These are phyloP conservation scores for Vidua chalybeata DNA, from an alignment of 2,113 vertebrate species.

Conservation along the genomic window DNA sequence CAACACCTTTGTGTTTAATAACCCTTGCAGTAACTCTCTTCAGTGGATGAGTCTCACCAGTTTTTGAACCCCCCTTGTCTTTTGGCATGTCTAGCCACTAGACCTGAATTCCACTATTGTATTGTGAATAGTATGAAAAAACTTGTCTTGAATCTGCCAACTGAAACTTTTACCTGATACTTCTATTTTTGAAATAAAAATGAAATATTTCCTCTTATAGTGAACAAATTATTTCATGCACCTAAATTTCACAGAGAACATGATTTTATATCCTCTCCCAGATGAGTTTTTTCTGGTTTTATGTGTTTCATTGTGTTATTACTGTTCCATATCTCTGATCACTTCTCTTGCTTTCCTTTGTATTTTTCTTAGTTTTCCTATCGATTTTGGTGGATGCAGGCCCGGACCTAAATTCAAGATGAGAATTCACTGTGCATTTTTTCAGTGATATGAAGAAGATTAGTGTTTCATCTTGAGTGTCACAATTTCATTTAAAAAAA, in stretches of 20 bases:
- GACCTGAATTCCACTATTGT: background rate
- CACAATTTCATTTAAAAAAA: background rate
- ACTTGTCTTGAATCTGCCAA: background rate
- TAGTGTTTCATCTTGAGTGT: background rate
- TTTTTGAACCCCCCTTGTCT: background rate
- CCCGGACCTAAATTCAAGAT: background rate
- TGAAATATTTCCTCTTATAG: background rate
- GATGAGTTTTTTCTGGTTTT: background rate
- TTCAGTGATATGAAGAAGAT: background rate
- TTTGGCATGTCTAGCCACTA: background rate
- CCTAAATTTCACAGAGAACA: background rate
- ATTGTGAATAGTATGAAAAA: background rate
- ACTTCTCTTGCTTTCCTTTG: background rate
- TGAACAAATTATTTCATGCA: accelerated
- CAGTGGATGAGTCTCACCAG: background rate
- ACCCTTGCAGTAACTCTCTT: background rate
- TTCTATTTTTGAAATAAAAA: background rate
- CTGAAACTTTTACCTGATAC: background rate
- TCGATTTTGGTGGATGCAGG: background rate
- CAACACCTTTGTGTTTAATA: background rate
- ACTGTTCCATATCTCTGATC: background rate
- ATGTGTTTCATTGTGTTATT: background rate
- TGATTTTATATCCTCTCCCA: background rate
- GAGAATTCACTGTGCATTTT: background rate
- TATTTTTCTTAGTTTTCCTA: background rate